Base-by-base conservation (phyloP, 1,140 invertebrate genomes). In the Bacillus rossius region DNA sequence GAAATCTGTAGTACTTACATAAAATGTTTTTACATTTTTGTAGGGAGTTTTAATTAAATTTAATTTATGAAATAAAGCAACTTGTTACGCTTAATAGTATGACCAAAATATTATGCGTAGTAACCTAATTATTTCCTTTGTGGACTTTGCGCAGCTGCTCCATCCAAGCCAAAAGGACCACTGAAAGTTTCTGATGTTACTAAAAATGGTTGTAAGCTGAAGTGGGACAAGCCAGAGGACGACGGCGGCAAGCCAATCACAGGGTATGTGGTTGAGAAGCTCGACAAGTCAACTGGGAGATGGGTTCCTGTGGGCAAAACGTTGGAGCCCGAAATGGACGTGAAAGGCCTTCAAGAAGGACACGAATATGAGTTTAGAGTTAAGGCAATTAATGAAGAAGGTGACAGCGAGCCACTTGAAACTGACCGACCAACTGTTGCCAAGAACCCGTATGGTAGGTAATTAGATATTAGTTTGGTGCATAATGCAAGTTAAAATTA, bases 141-240 rank as follows among this genome's bases (percentile, higher is more conserved):
- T 34, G 19, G 60, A 45, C 47, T 40, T 13, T 29, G 57, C 66
- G 40, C 62, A 84, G 88, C 87, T 54, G 81, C 90, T 47, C 90
- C 92, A 40, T 79, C 82, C 63, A 92, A 90, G 73, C 89, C 91
- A 60, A 85, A 90, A 65, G 96, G 95, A 37, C 96, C 96, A 0
- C 80, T 99, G 0, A 89, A 96, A 75, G 92, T 98, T 23, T 79
- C 86, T 5, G 94, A 98, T 72, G 88, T 99, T 16, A 96, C 90
- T n/a, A 92, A 94, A 71, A 87, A 85, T 67, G 82, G 88, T 14
- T 94, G 91, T 70, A 97, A 96, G 67, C 77, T 99, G 1, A 86
- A 91, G 67, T 99, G 97, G 97, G 87, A 95, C 59, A 95, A 96
- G 71, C 96, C 97, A 20, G 93, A 96, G 69, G 96, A 99, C 72